phyloP scores from a whole-genome alignment of 2,888 invertebrate genomes.

The Oscheius sp. region DNA sequence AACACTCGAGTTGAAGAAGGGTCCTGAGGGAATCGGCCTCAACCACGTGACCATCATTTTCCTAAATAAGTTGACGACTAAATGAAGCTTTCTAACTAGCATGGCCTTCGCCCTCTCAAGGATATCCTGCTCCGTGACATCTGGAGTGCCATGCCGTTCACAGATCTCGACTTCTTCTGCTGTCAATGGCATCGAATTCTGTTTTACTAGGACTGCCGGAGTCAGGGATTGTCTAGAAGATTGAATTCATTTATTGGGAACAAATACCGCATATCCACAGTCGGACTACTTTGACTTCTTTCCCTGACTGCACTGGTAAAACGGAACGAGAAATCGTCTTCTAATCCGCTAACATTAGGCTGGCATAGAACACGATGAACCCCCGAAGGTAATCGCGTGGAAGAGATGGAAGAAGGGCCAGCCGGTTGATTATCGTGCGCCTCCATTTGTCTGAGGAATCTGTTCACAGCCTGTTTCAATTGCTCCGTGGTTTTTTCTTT shows the following conservation, averaged over 20 bases:
- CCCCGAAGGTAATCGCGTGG: slow-evolving; percentile 34
- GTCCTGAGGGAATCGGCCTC: slow-evolving; percentile 45
- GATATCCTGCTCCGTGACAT: slow-evolving; percentile 45
- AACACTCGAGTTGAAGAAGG: slow-evolving; percentile 39
- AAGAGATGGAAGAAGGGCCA: not conserved
- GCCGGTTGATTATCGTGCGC: not conserved
- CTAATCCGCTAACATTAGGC: slow-evolving; percentile 37
- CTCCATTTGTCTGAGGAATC: not conserved
- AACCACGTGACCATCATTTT: slow-evolving; percentile 38
- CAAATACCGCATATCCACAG: slow-evolving; percentile 19
- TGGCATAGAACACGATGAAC: slow-evolving; percentile 36
- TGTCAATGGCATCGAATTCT: slow-evolving; percentile 43
- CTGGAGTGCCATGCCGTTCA: slow-evolving; percentile 44
- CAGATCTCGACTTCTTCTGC: slow-evolving; percentile 39
- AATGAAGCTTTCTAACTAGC: no score
- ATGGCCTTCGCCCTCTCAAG: slow-evolving; percentile 33
- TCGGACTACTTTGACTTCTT: slow-evolving; percentile 39
- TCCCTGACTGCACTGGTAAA: slow-evolving; percentile 44
- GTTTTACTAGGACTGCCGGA: slow-evolving; percentile 29
- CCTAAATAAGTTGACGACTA: no score
- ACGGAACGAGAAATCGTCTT: slow-evolving; percentile 47
- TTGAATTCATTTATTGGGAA: not conserved
- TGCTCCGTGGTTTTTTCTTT: not conserved
- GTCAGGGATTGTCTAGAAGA: not conserved
- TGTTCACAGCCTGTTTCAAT: not conserved